Conservation (phyloP, 2,797 vertebrate species). For the Danio aesculapii region DNA sequence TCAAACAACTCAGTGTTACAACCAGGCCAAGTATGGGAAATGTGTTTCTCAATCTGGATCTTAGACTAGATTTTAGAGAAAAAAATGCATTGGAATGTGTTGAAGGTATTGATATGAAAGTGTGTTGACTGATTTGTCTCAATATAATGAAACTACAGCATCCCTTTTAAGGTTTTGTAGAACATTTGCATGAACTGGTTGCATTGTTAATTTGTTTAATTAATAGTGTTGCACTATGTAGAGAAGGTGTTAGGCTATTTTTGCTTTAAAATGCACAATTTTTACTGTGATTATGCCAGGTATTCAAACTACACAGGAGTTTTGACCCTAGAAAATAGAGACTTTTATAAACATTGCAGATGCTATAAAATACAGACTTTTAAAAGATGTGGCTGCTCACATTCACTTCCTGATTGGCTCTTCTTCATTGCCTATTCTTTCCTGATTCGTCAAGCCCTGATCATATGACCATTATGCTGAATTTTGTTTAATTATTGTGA, state of each 20-base stretch:
- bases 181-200: not conserved
- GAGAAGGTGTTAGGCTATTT: not conserved
- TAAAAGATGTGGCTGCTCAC: too few species aligned
- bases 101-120: not conserved
- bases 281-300: too few species aligned
- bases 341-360: too few species aligned
- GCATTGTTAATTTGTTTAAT: not conserved
- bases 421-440: too few species aligned
- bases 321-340: too few species aligned
- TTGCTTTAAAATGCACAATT: too few species aligned
- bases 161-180: not conserved
- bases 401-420: too few species aligned
- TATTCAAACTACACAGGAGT: too few species aligned
- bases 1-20: not conserved
- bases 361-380: too few species aligned
- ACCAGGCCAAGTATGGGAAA: not conserved
- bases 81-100: not conserved
- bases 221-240: not conserved
- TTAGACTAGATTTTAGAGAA: not conserved
- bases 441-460: too few species aligned
- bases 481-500: too few species aligned
- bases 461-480: too few species aligned
- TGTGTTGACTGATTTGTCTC: not conserved
- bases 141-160: not conserved
- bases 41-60: not conserved